Evolutionary conservation across 2,888 invertebrate species (phyloP), one percentile per base, ranked within the genome.

Genomic region (Epicampocera succincta): DNA sequence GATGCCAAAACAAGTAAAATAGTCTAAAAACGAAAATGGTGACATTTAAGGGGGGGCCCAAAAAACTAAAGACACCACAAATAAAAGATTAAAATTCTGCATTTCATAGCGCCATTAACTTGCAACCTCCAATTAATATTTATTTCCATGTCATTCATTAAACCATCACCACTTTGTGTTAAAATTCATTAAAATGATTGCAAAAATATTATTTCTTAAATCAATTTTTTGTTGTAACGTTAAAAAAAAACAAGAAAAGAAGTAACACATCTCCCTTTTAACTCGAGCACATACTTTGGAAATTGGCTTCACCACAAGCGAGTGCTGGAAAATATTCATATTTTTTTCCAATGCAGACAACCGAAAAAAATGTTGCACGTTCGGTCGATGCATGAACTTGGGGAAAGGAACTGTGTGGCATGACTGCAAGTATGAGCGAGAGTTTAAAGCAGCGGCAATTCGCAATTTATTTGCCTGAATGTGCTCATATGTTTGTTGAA

Each of bases 121-220:
- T 29, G 12, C 4, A 50, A 50, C 12, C 21, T 33, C 11, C 33
- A 33, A 33, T 33, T 33, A 25, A 19, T 19, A 63, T 48, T 63
- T 15, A 50, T n/a, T 48, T 71, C 8, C 29, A 9, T 13, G n/a
- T 11, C 25, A 15, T 8, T 58, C 46, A 12, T 44, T 42, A 17
- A 38, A 29, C 46, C 63, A 56, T 19, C 21, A 21, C 8, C n/a
- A 58, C 12, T 6, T n/a, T 13, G n/a, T 33, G 54, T 42, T 9
- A 44, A 76, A 76, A 76, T 68, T 76, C 60, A 69, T 69, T 76
- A 69, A 54, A 68, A 50, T 76, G 69, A 76, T 61, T 76, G 61
- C 40, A 44, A 19, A 52, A 56, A n/a, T 12, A 42, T 29, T 29
- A 33, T 58, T 60, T 52, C 60, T 76, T 60, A 76, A 76, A 68